Percentiles rank a stretch among this genome's conserved stretches.
phyloP scores from a whole-genome alignment of 2,113 vertebrate genomes.

The Brienomyrus longianalis region DNA sequence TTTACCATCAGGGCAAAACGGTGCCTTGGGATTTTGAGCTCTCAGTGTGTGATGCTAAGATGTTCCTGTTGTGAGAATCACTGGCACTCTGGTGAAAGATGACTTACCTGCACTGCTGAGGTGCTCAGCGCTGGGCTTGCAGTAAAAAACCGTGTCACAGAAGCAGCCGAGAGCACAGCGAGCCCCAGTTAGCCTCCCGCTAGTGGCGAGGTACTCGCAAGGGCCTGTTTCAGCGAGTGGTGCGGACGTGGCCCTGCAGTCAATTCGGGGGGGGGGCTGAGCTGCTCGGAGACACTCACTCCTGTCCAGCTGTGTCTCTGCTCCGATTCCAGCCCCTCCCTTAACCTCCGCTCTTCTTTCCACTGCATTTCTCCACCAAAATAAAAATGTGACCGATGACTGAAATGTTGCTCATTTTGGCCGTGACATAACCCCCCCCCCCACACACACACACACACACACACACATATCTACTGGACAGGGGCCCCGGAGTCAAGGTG shows the following conservation, averaged over 20 bases:
- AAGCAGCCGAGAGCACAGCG: slow-evolving; percentile 28
- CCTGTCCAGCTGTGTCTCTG: neutral
- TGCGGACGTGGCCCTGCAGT: slow-evolving; percentile 10
- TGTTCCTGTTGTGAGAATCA: slow-evolving; percentile 1
- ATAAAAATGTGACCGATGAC: neutral
- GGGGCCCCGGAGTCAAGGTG: neutral
- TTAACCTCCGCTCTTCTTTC: neutral
- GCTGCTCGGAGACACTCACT: neutral
- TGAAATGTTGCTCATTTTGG: neutral
- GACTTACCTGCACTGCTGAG: slow-evolving; percentile 13
- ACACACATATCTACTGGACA: neutral
- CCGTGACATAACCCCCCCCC: neutral
- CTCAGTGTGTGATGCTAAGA: neutral
- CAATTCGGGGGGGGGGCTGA: slow-evolving; percentile 19
- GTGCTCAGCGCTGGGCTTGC: slow-evolving; percentile 29
- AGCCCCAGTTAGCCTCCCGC: neutral
- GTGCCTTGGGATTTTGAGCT: neutral
- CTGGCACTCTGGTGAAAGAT: neutral
- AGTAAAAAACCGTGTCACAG: neutral
- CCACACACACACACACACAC: neutral
- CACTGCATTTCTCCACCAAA: neutral
- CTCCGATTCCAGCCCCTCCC: neutral
- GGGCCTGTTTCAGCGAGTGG: neutral
- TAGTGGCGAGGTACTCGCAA: slow-evolving; percentile 14
- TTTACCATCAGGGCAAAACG: neutral